Conservation (phyloP, 53 echinoderm and acorn worm genomes). For the Paracentrotus lividus region DNA sequence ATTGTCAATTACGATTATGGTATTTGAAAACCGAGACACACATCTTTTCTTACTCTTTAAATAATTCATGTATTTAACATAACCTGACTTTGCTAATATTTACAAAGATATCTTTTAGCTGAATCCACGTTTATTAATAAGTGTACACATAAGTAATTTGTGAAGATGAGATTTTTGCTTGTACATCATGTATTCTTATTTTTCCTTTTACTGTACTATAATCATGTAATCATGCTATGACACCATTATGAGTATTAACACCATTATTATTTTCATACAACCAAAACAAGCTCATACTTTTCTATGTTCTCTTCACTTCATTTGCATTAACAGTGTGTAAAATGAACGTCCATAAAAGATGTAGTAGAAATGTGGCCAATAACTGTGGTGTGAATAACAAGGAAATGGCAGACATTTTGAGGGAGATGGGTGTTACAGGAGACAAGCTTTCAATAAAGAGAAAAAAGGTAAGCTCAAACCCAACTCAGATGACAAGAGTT, state of each 20-base stretch:
- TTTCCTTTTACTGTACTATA: no score
- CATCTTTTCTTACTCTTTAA: no score
- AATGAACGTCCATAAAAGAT: constrained; percentile 98
- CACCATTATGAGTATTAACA: no score
- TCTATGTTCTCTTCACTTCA: neutral
- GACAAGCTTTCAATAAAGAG: constrained; percentile 90
- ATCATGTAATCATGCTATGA: no score
- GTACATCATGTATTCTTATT: no score
- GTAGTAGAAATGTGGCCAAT: constrained; percentile 92
- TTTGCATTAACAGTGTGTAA: constrained; percentile 82
- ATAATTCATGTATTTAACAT: no score
- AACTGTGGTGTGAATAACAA: constrained; percentile 96
- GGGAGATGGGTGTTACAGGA: constrained; percentile 84
- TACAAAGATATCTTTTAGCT: no score
- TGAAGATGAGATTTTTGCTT: no score
- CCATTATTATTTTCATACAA: no score
- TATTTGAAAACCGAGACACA: neutral
- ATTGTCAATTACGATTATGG: neutral
- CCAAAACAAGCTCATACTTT: no score
- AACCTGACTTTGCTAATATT: neutral
- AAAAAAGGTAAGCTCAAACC: constrained; percentile 87
- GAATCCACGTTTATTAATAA: no score
- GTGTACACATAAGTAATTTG: no score
- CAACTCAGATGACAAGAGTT: neutral
- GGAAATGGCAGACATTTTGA: constrained; percentile 86